phyloP scores from a whole-genome alignment of 1,140 invertebrate species.

The Metopolophium dirhodum region DNA sequence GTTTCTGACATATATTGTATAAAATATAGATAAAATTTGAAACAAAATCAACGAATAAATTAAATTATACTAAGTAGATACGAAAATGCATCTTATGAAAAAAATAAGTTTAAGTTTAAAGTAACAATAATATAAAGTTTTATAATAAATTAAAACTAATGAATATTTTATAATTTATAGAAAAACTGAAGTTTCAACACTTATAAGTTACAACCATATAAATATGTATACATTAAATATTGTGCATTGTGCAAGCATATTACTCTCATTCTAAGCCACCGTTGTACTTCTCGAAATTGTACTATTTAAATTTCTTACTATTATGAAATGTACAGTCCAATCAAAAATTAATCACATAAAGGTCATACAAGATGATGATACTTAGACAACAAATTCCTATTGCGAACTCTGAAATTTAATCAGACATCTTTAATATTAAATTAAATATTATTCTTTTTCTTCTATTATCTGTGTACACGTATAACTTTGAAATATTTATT shows the following conservation, averaged over 20 bases:
- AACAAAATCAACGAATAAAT: background rate
- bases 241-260: too few species aligned
- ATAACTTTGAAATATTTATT: conserved; percentile 13
- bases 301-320: too few species aligned
- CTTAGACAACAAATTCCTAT: background rate
- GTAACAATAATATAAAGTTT: background rate
- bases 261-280: too few species aligned
- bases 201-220: background rate
- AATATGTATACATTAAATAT: too few species aligned
- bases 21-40: too few species aligned
- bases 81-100: background rate
- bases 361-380: background rate
- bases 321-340: too few species aligned
- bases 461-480: background rate
- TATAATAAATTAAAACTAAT: background rate
- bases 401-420: background rate
- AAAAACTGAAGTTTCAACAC: background rate
- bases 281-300: too few species aligned
- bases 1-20: too few species aligned
- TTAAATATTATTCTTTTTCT: background rate
- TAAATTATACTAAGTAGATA: background rate
- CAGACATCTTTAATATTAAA: background rate
- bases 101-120: background rate
- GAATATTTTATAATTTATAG: background rate
- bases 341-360: background rate